A percentile compares a stretch with the other conserved stretches of the same genome.
phyloP scores from a whole-genome alignment of 2,113 vertebrate species.

The Bubo blakistoni region DNA sequence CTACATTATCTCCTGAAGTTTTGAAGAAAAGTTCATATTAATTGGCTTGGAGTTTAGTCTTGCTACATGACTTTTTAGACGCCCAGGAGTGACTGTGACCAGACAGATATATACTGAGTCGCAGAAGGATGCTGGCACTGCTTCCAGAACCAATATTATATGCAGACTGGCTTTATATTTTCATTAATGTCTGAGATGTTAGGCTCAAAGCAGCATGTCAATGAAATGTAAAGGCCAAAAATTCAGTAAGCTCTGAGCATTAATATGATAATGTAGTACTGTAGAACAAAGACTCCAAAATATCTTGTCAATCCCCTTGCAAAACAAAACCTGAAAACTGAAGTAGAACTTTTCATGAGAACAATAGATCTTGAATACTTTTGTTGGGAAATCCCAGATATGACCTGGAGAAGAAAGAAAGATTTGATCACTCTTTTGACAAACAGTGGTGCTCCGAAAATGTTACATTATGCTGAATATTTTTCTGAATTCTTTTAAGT shows the following conservation, averaged over 20 bases:
- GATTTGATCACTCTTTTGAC: not conserved
- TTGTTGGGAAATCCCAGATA: not conserved
- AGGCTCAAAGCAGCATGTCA: not conserved
- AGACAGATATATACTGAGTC: not conserved
- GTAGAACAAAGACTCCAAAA: not conserved
- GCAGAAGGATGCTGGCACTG: not conserved
- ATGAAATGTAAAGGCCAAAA: not conserved
- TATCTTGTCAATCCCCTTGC: not conserved
- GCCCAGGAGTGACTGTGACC: not conserved
- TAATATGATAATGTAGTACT: not conserved
- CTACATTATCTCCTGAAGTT: not conserved
- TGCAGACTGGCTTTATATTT: not conserved
- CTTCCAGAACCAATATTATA: not conserved
- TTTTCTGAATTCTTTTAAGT: not conserved
- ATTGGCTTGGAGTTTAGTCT: constrained; percentile 2
- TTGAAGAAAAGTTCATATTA: constrained; percentile 4
- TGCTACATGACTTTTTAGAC: not conserved
- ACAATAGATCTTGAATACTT: not conserved
- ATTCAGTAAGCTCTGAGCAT: not conserved
- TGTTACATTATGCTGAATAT: not conserved
- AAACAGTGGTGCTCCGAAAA: not conserved
- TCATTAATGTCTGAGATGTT: not conserved
- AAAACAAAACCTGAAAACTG: not conserved
- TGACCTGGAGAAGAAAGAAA: not conserved
- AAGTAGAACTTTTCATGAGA: not conserved